These are phyloP conservation scores for Rhynchonycteris naso DNA, from an alignment of 2,797 vertebrate species.

Conservation along the genomic window DNA sequence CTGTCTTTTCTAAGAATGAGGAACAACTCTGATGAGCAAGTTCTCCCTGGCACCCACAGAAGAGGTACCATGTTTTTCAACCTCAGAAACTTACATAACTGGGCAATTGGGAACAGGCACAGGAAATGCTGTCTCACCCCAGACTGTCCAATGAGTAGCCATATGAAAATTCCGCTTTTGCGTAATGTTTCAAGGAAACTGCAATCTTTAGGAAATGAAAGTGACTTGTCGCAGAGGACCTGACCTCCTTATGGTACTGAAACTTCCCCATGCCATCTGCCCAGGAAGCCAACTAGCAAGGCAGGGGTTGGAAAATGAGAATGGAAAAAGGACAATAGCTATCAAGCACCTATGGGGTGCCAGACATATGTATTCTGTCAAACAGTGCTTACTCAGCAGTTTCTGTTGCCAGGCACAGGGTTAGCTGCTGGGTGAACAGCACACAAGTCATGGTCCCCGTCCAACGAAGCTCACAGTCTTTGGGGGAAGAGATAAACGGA, in stretches of 20 bases:
- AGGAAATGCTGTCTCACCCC: no score
- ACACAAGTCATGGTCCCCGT: no score
- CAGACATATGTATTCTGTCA: no score
- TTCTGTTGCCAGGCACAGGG: background rate
- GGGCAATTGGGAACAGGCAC: background rate
- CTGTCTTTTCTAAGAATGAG: background rate
- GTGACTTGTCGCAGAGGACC: background rate
- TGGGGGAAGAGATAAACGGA: background rate
- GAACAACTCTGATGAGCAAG: background rate
- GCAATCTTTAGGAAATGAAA: conserved; percentile 56
- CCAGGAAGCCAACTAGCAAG: background rate
- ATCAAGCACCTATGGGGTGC: background rate
- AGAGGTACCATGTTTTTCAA: background rate
- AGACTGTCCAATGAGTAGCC: background rate
- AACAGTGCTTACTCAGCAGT: fast-evolving
- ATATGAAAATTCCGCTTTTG: background rate
- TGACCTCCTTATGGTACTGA: background rate
- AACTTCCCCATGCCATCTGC: fast-evolving
- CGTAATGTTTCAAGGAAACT: background rate
- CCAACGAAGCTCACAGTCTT: background rate
- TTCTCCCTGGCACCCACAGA: background rate
- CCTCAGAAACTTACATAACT: background rate
- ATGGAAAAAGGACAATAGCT: no score
- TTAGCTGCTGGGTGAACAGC: background rate
- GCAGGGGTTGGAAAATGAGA: no score